A percentile compares a stretch with the other conserved stretches of the same genome.
Evolutionary conservation across 2,113 vertebrate genomes (phyloP).

Genomic region (Solea solea): DNA sequence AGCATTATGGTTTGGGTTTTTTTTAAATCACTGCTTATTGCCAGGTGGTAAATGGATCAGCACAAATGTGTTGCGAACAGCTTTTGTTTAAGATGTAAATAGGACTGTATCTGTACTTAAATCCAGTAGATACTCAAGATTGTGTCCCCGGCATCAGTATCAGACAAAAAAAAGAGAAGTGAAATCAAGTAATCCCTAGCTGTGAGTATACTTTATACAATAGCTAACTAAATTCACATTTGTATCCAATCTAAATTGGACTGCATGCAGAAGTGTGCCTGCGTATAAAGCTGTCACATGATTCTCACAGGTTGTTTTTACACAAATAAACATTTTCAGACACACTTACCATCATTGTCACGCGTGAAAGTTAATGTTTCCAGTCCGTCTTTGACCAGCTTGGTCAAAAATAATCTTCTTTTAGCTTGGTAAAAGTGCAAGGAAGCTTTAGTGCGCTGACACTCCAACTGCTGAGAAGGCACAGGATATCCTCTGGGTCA

Average conservation of each 20-base stretch:
- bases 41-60: too few species aligned
- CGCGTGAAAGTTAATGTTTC: conserved; percentile 2
- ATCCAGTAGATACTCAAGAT: too few species aligned
- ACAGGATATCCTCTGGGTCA: conserved; percentile 79
- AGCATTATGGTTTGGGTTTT: too few species aligned
- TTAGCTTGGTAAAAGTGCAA: conserved; percentile 4
- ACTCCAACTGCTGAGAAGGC: conserved; percentile 66
- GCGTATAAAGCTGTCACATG: conserved; percentile 63
- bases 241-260: not conserved
- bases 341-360: conserved; percentile 77
- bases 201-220: not conserved
- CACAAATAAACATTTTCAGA: conserved; percentile 3
- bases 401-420: conserved; percentile 16
- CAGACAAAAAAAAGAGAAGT: too few species aligned
- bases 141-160: too few species aligned
- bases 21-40: too few species aligned
- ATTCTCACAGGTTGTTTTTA: conserved; percentile 12
- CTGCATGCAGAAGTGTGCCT: not conserved
- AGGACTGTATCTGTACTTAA: too few species aligned
- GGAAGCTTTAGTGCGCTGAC: conserved; percentile 6
- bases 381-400: conserved; percentile 11
- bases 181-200: too few species aligned
- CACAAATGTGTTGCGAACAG: too few species aligned
- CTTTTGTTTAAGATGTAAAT: too few species aligned
- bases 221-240: not conserved